Evolutionary conservation across 2,113 vertebrate genomes (phyloP), one percentile per base, ranked within the genome.

Genomic region (Entelurus aequoreus): DNA sequence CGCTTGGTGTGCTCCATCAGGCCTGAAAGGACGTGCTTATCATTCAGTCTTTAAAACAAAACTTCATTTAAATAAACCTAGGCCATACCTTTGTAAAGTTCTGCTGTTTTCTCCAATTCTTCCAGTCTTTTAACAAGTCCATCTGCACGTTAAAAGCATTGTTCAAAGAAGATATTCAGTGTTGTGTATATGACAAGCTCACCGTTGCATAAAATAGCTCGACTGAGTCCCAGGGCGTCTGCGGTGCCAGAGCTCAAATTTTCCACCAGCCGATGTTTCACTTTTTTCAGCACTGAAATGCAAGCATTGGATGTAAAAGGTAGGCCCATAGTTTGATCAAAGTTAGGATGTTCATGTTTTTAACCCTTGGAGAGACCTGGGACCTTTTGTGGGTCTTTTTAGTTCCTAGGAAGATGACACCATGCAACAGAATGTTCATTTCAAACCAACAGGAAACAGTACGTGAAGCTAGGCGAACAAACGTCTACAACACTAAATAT

Each of bases 201-300:
- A 99, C 97, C 97, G 1, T 99, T 99, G 80, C 97, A 98, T 63
- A 99, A 91, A 82, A 99, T 99, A 76, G 97, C 97, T 86, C 97
- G 82, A 75, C 95, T 98, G 62, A 99, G 91, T 14, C 97, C 97
- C 21, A 99, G 88, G 51, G 97, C 96, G 16, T 99, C 97, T 0
- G 97, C 97, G 0, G 97, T 99, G 19, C 96, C 96, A 0, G 95
- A 97, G 58, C 97, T 99, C 96, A 99, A 92, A 73, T 98, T 98
- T 85, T 99, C 97, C 8, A 99, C 96, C 75, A 99, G 88, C 0
- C 96, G 92, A 68, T 99, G 97, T 82, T 99, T 99, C 7, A 98
- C 96, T 72, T 99, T 99, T 87, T 99, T 99, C 77, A 99, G 38
- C n/a, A 99, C 97, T 99, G 65, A 85, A 66, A 81, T 56, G 11